Evolutionary conservation across 53 echinoderm and acorn worm genomes (phyloP).

Genomic region (Paracentrotus lividus): DNA sequence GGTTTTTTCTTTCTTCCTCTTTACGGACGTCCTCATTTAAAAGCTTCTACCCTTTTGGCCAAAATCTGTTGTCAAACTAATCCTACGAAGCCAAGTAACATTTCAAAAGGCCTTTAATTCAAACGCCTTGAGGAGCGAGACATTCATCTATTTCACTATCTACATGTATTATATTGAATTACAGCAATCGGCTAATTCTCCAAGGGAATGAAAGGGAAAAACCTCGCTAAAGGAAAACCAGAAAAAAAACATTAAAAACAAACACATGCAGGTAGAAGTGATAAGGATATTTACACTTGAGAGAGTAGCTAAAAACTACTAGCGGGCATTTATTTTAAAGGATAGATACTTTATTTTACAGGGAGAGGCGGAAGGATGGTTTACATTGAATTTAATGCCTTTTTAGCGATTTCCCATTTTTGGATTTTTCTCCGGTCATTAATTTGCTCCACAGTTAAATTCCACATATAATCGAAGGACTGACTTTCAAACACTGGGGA

Average conservation of each 20-base stretch:
- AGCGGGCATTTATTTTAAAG: no score
- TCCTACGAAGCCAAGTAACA: slow-evolving; percentile 52
- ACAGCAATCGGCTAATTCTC: not conserved
- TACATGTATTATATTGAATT: slow-evolving; percentile 45
- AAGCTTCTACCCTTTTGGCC: not conserved
- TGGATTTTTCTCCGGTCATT: no score
- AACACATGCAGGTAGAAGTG: not conserved
- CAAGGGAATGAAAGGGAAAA: not conserved
- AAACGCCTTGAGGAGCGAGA: not conserved
- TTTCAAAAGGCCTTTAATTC: slow-evolving; percentile 1
- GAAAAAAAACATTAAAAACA: not conserved
- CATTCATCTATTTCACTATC: not conserved
- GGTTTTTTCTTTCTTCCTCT: slow-evolving; percentile 44
- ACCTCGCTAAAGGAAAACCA: no score
- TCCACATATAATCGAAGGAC: no score
- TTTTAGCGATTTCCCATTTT: no score
- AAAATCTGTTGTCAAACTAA: slow-evolving; percentile 51
- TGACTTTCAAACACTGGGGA: no score
- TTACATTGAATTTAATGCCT: no score
- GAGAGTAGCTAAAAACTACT: no score
- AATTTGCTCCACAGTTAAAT: no score
- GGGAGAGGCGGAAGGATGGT: no score
- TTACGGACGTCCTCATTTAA: not conserved
- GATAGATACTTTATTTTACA: no score
- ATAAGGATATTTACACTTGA: not conserved